Evolutionary conservation across 1,140 invertebrate species (phyloP), one percentile per base, ranked within the genome.

Genomic region (Drosophila orosa): DNA sequence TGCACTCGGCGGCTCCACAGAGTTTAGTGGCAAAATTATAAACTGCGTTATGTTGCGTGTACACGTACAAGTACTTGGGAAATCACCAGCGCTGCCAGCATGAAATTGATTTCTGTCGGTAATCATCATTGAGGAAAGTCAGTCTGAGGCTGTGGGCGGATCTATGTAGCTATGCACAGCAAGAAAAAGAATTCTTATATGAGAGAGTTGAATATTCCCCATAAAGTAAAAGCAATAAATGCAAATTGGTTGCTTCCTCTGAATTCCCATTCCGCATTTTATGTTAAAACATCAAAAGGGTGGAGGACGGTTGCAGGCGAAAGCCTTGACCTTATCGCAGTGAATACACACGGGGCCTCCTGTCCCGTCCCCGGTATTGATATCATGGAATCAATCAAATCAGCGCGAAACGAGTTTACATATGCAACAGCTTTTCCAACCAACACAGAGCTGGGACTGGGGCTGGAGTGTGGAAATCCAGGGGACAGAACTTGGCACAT

Each of bases 331-430:
- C 83, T 76, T 81, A 37, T 42, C 27, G 35, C n/a, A 22, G n/a
- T 42, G 13, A 31, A 65, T 52, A 50, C 19, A 68, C 37, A 57
- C 45, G n/a, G n/a, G n/a, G n/a, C n/a, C n/a, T n/a, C n/a, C 27
- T 15, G 19, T 44, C 56, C 33, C 27, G 50, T 52, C 50, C 17
- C 13, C 24, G 17, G 33, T 55, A 74, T 75, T 45, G 59, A 71
- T 63, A 76, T 56, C 80, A 65, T 72, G 61, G 74, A 80, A 76
- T 85, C 79, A 87, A 83, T 87, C 79, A 86, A 83, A 89, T 76
- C 80, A 83, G 47, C 52, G 60, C 54, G 25, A 59, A 61, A 8
- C 57, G 58, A 58, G 35, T 52, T 80, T 71, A 22, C 65, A 68
- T 68, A 66, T 68, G 65, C 65, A 68, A 66, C 65, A 68, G 65